These are phyloP conservation scores for Theropithecus gelada DNA, from an alignment of 2,113 vertebrate genomes.

Conservation along the genomic window DNA sequence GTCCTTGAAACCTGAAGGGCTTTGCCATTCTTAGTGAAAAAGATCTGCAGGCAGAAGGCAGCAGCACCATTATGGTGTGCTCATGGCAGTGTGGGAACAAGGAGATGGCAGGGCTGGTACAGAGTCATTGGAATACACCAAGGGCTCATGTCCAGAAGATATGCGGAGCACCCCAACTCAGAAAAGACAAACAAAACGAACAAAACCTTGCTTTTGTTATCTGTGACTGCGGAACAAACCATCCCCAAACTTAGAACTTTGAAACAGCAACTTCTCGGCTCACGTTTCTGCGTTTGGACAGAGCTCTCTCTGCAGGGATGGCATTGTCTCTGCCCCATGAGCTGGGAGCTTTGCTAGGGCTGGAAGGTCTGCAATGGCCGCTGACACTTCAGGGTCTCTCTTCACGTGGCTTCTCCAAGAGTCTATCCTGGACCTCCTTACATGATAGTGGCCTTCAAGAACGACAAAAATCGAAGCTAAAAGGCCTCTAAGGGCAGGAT, in stretches of 20 bases:
- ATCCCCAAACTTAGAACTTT: not conserved
- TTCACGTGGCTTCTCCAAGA: not conserved
- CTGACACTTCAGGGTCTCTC: not conserved
- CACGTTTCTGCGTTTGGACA: not conserved
- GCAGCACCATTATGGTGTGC: not conserved
- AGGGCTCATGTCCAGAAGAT: not conserved
- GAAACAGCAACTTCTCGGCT: not conserved
- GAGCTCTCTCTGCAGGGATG: not conserved
- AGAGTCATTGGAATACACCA: not conserved
- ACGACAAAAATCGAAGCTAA: not conserved
- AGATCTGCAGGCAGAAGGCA: not conserved
- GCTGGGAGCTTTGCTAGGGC: not conserved
- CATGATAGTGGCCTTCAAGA: not conserved
- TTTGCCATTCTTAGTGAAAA: not conserved
- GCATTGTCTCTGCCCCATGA: not conserved
- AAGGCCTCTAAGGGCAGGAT: not conserved
- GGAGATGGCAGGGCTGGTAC: not conserved
- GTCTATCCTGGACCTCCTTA: not conserved
- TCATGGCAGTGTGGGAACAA: not conserved
- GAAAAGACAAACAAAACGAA: not conserved
- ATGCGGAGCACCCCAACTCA: not conserved
- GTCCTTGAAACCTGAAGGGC: not conserved
- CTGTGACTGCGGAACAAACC: not conserved
- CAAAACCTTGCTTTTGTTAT: not conserved
- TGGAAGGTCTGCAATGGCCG: fast-evolving